Evolutionary conservation across 2,113 vertebrate genomes (phyloP).

Genomic region (Trematocara unimaculatum): DNA sequence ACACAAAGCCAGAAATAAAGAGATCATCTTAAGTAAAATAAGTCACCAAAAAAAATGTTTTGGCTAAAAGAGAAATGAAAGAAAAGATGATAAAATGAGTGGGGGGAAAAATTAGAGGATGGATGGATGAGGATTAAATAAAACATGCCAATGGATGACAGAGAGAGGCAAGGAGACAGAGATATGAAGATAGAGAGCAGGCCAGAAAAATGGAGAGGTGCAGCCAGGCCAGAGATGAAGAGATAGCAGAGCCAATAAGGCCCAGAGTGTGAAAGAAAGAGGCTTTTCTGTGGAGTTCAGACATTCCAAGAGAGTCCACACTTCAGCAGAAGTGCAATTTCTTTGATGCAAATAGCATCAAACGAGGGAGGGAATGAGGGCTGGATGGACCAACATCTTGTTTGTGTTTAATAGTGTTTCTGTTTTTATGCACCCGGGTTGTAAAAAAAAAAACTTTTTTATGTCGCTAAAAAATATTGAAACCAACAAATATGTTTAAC

Average conservation of each 20-base stretch:
- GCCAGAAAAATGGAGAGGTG: constrained; percentile 9
- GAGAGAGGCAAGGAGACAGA: constrained; percentile 24
- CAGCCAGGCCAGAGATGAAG: constrained; percentile 40
- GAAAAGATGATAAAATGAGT: background rate
- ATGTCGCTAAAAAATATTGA: background rate
- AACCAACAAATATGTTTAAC: background rate
- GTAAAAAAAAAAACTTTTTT: background rate
- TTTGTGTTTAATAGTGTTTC: background rate
- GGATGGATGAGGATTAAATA: background rate
- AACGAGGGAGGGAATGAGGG: background rate
- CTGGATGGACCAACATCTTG: background rate
- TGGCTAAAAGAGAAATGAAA: background rate
- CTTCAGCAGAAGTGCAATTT: background rate
- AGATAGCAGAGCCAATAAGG: constrained; percentile 33
- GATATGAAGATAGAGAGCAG: constrained; percentile 32
- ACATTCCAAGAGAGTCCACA: background rate
- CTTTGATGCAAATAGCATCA: background rate
- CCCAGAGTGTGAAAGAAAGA: constrained; percentile 32
- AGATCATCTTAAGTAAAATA: background rate
- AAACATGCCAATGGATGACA: background rate
- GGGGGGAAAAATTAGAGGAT: background rate
- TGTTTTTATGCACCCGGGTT: background rate
- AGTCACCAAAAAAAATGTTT: background rate
- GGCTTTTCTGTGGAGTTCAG: constrained; percentile 23
- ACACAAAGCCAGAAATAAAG: background rate